Evolutionary conservation across 2,113 vertebrate species (phyloP).

Genomic region (Varanus komodoensis): DNA sequence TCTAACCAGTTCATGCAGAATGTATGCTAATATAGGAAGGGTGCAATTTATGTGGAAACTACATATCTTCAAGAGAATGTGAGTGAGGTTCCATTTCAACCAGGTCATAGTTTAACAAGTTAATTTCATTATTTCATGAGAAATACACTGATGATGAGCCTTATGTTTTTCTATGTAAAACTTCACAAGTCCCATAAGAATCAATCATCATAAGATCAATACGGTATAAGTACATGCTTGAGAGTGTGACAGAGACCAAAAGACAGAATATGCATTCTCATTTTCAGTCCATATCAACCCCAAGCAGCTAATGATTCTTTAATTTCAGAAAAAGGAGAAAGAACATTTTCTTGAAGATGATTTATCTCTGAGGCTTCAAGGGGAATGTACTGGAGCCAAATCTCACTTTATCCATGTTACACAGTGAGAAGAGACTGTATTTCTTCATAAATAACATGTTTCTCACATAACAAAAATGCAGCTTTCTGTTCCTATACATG

Average conservation of each 20-base stretch:
- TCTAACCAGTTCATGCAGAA: too few relatives aligned
- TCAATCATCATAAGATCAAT: not conserved
- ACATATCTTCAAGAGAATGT: not conserved
- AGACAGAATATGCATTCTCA: not conserved
- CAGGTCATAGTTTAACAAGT: not conserved
- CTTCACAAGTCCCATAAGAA: not conserved
- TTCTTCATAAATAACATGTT: constrained; percentile 2
- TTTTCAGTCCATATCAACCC: not conserved
- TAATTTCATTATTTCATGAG: not conserved
- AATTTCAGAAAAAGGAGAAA: not conserved
- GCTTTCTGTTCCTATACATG: not conserved
- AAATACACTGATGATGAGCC: not conserved
- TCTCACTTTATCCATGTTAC: not conserved
- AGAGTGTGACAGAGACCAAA: not conserved
- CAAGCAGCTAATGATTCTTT: constrained; percentile 4
- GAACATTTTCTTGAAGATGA: not conserved
- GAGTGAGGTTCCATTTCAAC: not conserved
- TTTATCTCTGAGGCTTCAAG: not conserved
- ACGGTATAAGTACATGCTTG: not conserved
- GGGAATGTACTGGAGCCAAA: not conserved
- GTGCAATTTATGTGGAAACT: not conserved
- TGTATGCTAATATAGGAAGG: too few relatives aligned
- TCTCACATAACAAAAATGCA: not conserved
- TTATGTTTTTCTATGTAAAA: not conserved
- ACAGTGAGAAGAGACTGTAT: not conserved